Percentiles rank a stretch among this genome's conserved stretches.
These are phyloP conservation scores for Sturmia bella DNA, from an alignment of 2,888 invertebrate genomes.

Conservation along the genomic window DNA sequence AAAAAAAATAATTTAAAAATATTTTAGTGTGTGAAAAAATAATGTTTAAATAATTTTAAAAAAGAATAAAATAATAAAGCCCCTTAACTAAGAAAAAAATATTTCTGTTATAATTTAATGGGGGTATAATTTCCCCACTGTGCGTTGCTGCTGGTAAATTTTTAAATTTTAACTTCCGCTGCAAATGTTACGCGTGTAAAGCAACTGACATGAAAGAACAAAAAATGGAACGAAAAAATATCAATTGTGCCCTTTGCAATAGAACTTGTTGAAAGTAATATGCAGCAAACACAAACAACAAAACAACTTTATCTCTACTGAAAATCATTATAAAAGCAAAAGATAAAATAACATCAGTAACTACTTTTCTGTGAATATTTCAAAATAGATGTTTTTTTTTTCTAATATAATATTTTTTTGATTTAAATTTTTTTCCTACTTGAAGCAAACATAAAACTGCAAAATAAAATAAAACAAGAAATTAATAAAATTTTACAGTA, in stretches of 20 bases:
- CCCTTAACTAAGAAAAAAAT: too few relatives aligned
- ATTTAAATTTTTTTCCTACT: background rate
- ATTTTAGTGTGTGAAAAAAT: too few relatives aligned
- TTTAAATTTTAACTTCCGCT: conserved; percentile 21
- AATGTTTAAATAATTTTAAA: too few relatives aligned
- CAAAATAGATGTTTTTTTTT: background rate
- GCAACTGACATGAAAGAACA: background rate
- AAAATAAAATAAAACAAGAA: conserved; percentile 17
- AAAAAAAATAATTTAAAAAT: too few relatives aligned
- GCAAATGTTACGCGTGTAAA: background rate
- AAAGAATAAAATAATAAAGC: too few relatives aligned
- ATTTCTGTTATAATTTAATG: background rate
- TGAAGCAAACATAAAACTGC: conserved; percentile 31
- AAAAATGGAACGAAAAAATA: background rate
- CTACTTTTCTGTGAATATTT: background rate
- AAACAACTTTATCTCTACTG: background rate
- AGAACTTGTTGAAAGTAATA: background rate
- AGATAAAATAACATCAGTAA: conserved; percentile 5
- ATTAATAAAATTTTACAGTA: conserved; percentile 40
- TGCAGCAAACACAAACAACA: background rate
- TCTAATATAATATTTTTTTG: background rate
- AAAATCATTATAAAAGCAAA: background rate
- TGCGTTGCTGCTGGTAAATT: conserved; percentile 4
- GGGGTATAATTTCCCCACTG: background rate
- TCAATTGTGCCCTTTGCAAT: background rate